Evolutionary conservation across 2,113 vertebrate species (phyloP).

Genomic region (Callipepla californica): DNA sequence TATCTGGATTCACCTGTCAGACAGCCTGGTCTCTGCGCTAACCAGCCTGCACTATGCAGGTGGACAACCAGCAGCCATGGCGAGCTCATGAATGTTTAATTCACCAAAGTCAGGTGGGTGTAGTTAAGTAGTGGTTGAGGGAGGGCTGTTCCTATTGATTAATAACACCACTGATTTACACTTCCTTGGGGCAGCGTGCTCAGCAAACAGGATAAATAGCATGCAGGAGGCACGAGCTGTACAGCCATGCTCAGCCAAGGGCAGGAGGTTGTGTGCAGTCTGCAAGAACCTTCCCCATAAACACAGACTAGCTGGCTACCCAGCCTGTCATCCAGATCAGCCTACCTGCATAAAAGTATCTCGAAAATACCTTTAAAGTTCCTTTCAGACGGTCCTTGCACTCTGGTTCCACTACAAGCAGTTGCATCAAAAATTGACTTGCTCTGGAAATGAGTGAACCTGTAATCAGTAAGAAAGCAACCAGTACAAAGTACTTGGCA

Average conservation of each 20-base stretch:
- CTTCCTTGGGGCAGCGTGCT: not conserved
- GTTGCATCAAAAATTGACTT: not conserved
- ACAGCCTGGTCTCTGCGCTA: fast-evolving
- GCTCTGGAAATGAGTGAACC: not conserved
- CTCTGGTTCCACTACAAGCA: not conserved
- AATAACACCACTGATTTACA: not conserved
- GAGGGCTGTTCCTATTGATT: not conserved
- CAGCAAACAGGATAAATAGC: fast-evolving
- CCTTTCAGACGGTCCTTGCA: not conserved
- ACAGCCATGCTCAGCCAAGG: not conserved
- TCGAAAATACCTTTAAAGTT: not conserved
- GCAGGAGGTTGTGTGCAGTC: not conserved
- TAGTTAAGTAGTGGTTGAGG: not conserved
- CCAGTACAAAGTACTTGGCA: not conserved
- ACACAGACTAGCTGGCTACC: not conserved
- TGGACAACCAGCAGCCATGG: not conserved
- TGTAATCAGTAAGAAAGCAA: not conserved
- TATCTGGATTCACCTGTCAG: not conserved
- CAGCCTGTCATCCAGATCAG: not conserved
- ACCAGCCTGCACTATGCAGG: not conserved
- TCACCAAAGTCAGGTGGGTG: not conserved
- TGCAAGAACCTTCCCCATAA: not conserved
- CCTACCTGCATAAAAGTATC: fast-evolving
- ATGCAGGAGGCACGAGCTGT: not conserved
- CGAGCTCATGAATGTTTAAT: not conserved